A percentile compares a stretch with the other conserved stretches of the same genome.
These are phyloP conservation scores for Pteruthius melanotis DNA, from an alignment of 2,113 vertebrate genomes.

Conservation along the genomic window DNA sequence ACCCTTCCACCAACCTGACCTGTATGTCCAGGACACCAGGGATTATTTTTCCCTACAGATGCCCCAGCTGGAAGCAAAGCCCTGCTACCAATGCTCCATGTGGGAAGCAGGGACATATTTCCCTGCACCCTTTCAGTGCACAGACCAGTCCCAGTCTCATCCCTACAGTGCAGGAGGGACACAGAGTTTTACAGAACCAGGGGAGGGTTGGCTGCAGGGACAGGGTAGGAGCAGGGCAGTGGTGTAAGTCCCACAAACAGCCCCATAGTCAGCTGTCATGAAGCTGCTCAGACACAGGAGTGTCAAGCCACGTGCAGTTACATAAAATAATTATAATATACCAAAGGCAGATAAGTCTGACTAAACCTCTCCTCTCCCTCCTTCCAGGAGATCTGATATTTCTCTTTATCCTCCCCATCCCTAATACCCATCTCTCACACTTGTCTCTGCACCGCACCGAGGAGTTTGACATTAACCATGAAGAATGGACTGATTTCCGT, in stretches of 20 bases:
- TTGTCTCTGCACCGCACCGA: rapidly evolving
- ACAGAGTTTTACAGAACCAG: background rate
- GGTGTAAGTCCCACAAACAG: background rate
- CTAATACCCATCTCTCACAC: background rate
- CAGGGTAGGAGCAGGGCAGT: background rate
- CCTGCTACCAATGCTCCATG: rapidly evolving
- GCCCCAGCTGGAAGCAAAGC: background rate
- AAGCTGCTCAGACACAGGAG: background rate
- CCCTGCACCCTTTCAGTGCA: background rate
- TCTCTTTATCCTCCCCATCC: background rate
- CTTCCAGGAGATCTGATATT: background rate
- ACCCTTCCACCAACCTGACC: background rate
- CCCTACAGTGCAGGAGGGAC: background rate
- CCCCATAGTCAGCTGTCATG: rapidly evolving
- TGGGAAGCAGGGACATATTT: background rate
- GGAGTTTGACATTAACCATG: constrained; percentile 28
- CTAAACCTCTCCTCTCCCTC: background rate
- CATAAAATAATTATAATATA: background rate
- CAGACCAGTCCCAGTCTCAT: rapidly evolving
- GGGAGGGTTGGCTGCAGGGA: background rate
- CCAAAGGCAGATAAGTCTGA: background rate
- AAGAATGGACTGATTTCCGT: constrained; percentile 42
- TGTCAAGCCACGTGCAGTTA: background rate
- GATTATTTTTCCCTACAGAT: background rate
- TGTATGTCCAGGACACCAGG: rapidly evolving